A percentile compares a stretch with the other conserved stretches of the same genome.
Conservation (phyloP, 2,113 vertebrate species). For the Macrotus californicus region DNA sequence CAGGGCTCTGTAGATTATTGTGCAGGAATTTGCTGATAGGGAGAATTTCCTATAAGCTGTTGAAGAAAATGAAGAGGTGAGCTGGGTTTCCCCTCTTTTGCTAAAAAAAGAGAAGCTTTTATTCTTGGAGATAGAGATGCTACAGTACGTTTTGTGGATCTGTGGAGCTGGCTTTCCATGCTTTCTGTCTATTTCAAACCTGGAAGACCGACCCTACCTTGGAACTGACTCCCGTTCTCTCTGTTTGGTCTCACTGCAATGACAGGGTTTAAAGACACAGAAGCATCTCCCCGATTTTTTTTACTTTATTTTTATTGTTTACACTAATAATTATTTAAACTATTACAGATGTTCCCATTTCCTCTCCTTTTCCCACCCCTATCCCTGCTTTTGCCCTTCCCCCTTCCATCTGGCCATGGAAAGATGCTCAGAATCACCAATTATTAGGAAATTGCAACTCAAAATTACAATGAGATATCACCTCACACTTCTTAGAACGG, state of each 20-base stretch:
- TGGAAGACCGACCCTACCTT: background rate
- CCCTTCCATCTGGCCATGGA: background rate
- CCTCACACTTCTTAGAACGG: background rate
- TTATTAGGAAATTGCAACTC: background rate
- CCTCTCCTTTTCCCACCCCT: no score
- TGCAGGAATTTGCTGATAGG: background rate
- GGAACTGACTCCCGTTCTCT: background rate
- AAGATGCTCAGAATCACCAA: background rate
- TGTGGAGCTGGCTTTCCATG: background rate
- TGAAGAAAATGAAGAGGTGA: background rate
- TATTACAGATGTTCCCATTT: no score
- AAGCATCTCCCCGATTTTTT: background rate
- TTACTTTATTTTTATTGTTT: no score
- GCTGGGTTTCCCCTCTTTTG: background rate
- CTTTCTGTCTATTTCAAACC: background rate
- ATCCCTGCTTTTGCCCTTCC: no score
- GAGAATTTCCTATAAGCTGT: background rate
- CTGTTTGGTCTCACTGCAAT: background rate
- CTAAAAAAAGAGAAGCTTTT: background rate
- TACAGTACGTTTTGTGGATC: background rate
- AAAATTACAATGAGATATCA: background rate
- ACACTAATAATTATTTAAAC: no score
- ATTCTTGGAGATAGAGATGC: background rate
- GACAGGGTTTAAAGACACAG: background rate
- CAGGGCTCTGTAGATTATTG: background rate